Evolutionary conservation across 2,113 vertebrate genomes (phyloP), one percentile per base, ranked within the genome.

Genomic region (Dromas ardeola): DNA sequence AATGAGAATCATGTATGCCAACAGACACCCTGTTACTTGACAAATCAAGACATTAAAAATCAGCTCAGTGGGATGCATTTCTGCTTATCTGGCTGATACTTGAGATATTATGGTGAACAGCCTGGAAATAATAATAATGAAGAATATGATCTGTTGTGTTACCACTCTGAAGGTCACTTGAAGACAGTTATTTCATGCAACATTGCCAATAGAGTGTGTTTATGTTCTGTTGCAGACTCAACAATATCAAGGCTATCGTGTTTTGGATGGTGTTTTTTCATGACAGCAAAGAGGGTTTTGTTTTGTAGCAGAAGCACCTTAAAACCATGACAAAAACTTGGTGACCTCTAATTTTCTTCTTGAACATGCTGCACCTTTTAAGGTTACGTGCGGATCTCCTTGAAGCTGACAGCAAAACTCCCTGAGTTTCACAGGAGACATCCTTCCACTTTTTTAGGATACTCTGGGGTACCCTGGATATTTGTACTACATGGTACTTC

Each of bases 11-110:
- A 81, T 95, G 93, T 96, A 97, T 98, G 97, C 92, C 90, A 95
- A 90, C 74, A 95, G 77, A 66, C 97, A 86, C 50, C 88, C 87
- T 77, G 65, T 82, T 76, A 94, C 58, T 81, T 45, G 67, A 94
- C 92, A 98, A 97, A 98, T 97, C 88, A 96, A 96, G 96, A 85
- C 92, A 87, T 86, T 93, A 92, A 91, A 97, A 97, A 96, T 78
- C 96, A 95, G n/a, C 95, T 95, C 91, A 96, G 87, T n/a, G 72
- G 93, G 94, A 96, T 83, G 88, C 81, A 95, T 91, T 96, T 96
- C 96, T 91, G 66, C 96, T 98, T 97, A 96, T 97, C 96, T 96
- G 67, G 65, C 86, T 95, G 90, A 69, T 96, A 93, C 85, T 95
- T 93, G 80, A 91, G 91, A 72, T 92, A 94, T 94, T 96, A 93